Evolutionary conservation across 1,140 invertebrate genomes (phyloP).

Genomic region (Cherax quadricarinatus): DNA sequence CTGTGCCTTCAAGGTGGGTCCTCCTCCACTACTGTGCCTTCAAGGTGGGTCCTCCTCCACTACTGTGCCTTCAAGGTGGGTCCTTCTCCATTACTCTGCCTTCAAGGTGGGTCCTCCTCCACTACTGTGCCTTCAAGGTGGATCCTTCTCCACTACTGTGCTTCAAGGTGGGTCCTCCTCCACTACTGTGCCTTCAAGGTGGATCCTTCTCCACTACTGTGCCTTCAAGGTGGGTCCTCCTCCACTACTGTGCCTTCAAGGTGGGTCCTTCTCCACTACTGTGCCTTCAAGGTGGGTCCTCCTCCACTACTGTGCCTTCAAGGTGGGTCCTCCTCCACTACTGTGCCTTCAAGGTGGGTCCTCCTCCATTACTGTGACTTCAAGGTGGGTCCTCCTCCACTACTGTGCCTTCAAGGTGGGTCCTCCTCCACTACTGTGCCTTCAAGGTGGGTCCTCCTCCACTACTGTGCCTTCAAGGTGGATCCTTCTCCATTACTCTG

Average conservation of each 20-base stretch:
- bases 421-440: slow-evolving; percentile 79
- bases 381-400: slow-evolving; percentile 79
- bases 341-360: slow-evolving; percentile 21
- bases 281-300: slow-evolving; percentile 13
- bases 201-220: neutral
- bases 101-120: no score
- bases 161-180: slow-evolving; percentile 83
- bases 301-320: slow-evolving; percentile 15
- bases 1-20: no score
- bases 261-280: slow-evolving; percentile 11
- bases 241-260: slow-evolving; percentile 97
- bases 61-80: no score
- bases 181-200: no score
- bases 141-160: slow-evolving; percentile 98
- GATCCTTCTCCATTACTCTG: slow-evolving; percentile 77
- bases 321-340: neutral
- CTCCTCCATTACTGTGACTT: neutral
- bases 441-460: slow-evolving; percentile 79
- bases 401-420: slow-evolving; percentile 27
- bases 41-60: no score
- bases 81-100: no score
- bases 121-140: no score
- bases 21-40: no score
- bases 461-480: slow-evolving; percentile 29
- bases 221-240: slow-evolving; percentile 80